A percentile compares a stretch with the other conserved stretches of the same genome.
These are phyloP conservation scores for Anoplopoma fimbria DNA, from an alignment of 2,113 vertebrate genomes.

Conservation along the genomic window DNA sequence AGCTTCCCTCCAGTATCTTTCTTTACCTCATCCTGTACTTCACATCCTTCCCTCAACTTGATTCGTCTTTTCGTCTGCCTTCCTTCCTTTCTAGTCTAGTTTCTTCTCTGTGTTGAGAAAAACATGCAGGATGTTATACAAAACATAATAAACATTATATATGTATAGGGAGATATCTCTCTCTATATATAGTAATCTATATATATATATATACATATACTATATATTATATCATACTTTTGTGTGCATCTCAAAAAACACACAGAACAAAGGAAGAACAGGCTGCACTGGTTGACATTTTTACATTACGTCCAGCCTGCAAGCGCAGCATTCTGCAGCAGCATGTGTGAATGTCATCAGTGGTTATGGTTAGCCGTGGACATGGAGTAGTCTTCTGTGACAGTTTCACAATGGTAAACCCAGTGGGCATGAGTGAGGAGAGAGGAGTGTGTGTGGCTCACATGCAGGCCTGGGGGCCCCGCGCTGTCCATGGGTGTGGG, in stretches of 20 bases:
- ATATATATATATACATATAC: too few species aligned
- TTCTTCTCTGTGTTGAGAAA: slow-evolving; percentile 40
- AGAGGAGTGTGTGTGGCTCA: slow-evolving; percentile 14
- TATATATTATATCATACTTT: slow-evolving; percentile 4
- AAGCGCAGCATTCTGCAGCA: background rate
- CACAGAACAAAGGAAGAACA: background rate
- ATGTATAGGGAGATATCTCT: too few species aligned
- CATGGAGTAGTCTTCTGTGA: slow-evolving; percentile 21
- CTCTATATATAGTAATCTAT: too few species aligned
- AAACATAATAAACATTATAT: slow-evolving; percentile 64
- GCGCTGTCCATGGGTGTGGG: slow-evolving; percentile 13
- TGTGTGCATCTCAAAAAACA: background rate
- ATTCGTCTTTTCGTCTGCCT: slow-evolving; percentile 70
- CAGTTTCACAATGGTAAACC: slow-evolving; percentile 46
- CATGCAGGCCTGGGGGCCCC: slow-evolving; percentile 31
- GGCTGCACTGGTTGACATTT: background rate
- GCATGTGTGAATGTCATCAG: slow-evolving; percentile 53
- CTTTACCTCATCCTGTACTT: slow-evolving; percentile 73
- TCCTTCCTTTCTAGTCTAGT: slow-evolving; percentile 70
- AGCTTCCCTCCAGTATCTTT: slow-evolving; percentile 63
- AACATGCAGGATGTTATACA: slow-evolving; percentile 27
- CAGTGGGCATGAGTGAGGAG: slow-evolving; percentile 8
- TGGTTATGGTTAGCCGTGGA: slow-evolving; percentile 13
- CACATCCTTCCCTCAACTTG: slow-evolving; percentile 68
- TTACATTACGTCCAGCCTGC: background rate